Percentiles rank a stretch among this genome's conserved stretches.
Conservation (phyloP, 2,113 vertebrate genomes). For the Esox niger region DNA sequence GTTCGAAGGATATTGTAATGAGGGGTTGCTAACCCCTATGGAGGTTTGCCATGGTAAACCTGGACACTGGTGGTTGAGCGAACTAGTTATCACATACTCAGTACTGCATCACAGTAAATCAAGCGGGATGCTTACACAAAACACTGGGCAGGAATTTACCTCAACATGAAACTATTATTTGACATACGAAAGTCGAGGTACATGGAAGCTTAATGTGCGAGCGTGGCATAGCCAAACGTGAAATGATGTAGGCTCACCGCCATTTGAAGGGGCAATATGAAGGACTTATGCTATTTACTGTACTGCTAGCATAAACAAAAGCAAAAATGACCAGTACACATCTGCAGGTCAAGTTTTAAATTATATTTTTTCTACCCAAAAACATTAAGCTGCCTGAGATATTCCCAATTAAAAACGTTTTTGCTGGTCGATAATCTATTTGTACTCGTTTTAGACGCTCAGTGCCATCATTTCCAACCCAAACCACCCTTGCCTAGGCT, state of each 20-base stretch:
- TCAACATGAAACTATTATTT: not conserved
- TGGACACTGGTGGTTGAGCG: constrained; percentile 9
- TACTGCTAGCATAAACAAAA: not conserved
- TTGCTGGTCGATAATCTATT: too few species aligned
- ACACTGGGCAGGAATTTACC: not conserved
- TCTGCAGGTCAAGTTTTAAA: not conserved
- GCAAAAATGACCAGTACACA: not conserved
- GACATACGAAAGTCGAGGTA: not conserved
- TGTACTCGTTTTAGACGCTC: not conserved
- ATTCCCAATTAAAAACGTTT: too few species aligned
- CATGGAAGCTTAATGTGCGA: not conserved
- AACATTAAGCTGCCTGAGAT: not conserved
- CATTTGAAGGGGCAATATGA: too few species aligned
- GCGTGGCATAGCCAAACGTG: too few species aligned
- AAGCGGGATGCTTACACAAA: constrained; percentile 24
- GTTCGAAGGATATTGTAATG: constrained; percentile 57
- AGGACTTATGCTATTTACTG: too few species aligned
- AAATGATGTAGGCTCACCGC: not conserved
- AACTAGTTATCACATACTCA: constrained; percentile 33
- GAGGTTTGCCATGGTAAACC: constrained; percentile 57
- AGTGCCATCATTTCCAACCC: not conserved
- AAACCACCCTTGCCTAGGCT: too few species aligned
- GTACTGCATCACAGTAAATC: constrained; percentile 51
- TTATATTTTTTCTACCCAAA: too few species aligned
- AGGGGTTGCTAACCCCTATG: constrained; percentile 31